Evolutionary conservation across 2,113 vertebrate genomes (phyloP), one percentile per base, ranked within the genome.

Genomic region (Ceratotherium simum): DNA sequence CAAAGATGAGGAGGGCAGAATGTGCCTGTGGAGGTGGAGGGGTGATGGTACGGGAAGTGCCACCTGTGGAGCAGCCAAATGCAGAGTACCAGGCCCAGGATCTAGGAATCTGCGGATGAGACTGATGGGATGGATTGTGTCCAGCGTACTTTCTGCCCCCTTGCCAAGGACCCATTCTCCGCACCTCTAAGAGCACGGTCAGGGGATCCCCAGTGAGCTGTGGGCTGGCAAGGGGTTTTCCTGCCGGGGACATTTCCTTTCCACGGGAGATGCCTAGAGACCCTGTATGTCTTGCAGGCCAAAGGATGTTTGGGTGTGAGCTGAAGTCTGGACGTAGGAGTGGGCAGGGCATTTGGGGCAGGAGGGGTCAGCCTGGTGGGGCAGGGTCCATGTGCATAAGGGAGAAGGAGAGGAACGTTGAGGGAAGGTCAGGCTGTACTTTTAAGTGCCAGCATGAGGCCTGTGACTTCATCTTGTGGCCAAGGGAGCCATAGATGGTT

Each of bases 151-250:
- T 46, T 81, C 17, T 25, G 11, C 29, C 39, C 17, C 2, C 5
- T 48, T 18, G 7, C 60, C 21, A 0, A 39, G 17, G 79, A 84
- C 23, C 25, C 60, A 48, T 12, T 84, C 21, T 48, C 60, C 31
- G 51, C 0, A 18, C 51, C 39, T 58, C 46, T 8, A 23, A 17
- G 14, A 54, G 65, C 7, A 33, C 42, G 56, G 65, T 42, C 13
- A 54, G 33, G 0, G 0, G 86, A 21, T 46, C 23, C 46, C 21
- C 21, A 6, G 3, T 16, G 46, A 42, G 10, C 9, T 5, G 31
- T 39, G 70, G 25, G 48, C 72, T 91, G 87, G 58, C 48, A 25
- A 36, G 18, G 39, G 25, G 13, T 39, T 79, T 62, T 85, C 80
- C 48, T 84, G 54, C 31, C n/a, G 27, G n/a, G 69, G 46, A 5